Conservation (phyloP, 2,797 vertebrate species). For the Dendrocincla fuliginosa region DNA sequence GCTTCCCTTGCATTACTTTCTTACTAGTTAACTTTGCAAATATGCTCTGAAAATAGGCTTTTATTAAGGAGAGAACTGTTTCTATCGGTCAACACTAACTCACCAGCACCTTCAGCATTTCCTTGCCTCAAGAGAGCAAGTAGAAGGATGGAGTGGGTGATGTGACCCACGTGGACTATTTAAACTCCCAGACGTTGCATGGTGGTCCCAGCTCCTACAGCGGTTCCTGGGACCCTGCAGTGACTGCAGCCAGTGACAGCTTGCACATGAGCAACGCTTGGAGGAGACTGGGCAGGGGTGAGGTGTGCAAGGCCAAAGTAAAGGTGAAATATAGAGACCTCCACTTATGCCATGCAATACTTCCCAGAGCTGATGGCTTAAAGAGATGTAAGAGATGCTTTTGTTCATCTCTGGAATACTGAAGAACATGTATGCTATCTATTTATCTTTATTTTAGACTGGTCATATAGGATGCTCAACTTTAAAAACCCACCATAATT, state of each 20-base stretch:
- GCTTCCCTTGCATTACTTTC: background rate
- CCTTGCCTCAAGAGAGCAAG: rapidly evolving
- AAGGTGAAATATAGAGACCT: background rate
- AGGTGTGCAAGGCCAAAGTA: background rate
- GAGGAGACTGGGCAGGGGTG: background rate
- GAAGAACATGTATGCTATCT: background rate
- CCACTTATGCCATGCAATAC: background rate
- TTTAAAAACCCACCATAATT: background rate
- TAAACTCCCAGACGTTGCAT: background rate
- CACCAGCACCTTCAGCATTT: background rate
- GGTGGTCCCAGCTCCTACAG: background rate
- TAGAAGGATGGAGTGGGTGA: background rate
- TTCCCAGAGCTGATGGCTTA: background rate
- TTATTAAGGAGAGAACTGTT: background rate
- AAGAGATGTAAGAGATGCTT: background rate
- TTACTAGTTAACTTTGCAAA: background rate
- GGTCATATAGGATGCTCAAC: background rate
- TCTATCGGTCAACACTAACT: background rate
- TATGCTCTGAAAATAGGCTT: background rate
- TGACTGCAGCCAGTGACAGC: rapidly evolving
- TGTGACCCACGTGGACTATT: background rate
- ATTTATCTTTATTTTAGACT: background rate
- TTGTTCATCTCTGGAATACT: background rate
- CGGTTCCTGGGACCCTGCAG: background rate
- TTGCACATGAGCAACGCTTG: rapidly evolving